Conservation (phyloP, 2,113 vertebrate genomes). For the Gnathonemus echidnorhynchus region DNA sequence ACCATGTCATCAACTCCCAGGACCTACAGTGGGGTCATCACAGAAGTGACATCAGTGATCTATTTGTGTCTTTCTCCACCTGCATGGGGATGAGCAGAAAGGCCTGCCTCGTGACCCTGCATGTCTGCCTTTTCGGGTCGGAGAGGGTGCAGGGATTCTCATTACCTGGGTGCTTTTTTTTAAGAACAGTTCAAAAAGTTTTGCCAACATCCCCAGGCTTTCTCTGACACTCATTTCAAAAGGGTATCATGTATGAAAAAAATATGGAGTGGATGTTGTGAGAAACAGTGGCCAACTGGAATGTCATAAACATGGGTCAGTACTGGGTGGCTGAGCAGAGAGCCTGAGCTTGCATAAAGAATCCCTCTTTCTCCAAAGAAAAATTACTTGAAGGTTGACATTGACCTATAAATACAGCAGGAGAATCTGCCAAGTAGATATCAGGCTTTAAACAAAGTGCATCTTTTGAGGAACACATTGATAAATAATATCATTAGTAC, state of each 20-base stretch:
- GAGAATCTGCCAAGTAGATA: background rate
- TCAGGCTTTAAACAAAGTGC: background rate
- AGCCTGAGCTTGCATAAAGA: background rate
- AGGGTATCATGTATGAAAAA: background rate
- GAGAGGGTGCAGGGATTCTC: background rate
- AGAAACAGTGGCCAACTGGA: background rate
- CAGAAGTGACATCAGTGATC: background rate
- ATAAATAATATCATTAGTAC: background rate
- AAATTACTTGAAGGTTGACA: background rate
- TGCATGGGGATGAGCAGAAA: background rate
- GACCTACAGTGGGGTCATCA: slow-evolving; percentile 1
- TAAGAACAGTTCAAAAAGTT: background rate
- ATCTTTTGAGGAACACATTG: background rate
- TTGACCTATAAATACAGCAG: background rate
- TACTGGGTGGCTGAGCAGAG: background rate
- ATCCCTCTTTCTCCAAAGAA: background rate
- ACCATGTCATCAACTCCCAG: background rate
- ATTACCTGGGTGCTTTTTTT: background rate
- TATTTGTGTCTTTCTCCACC: background rate
- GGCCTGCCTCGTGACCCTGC: background rate
- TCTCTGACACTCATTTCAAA: background rate
- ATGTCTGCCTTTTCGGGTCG: background rate
- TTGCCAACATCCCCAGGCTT: background rate
- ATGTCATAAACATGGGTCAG: background rate
- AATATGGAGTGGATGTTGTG: background rate